phyloP scores from a whole-genome alignment of 2,113 vertebrate genomes.

The Propithecus coquereli region DNA sequence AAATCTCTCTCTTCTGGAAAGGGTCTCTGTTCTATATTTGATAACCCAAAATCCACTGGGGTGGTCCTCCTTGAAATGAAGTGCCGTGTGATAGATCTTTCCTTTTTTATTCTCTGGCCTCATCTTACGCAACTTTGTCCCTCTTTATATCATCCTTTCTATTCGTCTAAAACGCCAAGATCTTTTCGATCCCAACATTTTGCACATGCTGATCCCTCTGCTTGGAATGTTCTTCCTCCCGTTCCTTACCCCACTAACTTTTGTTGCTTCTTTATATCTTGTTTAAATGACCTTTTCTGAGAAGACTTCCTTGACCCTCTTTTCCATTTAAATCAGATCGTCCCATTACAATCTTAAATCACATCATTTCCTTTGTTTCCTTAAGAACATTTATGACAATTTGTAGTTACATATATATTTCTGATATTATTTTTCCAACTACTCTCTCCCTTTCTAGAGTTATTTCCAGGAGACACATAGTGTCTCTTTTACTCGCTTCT shows the following conservation, averaged over 20 bases:
- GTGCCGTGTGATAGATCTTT: not conserved
- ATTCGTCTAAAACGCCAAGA: not conserved
- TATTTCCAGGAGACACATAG: not conserved
- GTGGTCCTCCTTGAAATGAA: not conserved
- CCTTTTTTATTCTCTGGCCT: not conserved
- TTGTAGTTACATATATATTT: not conserved
- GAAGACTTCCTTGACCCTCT: not conserved
- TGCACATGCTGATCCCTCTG: not conserved
- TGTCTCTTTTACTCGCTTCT: not conserved
- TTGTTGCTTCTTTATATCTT: not conserved
- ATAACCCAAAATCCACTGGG: not conserved
- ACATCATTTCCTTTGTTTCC: not conserved
- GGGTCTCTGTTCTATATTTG: not conserved
- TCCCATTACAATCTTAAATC: not conserved
- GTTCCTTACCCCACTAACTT: not conserved
- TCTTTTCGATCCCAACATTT: not conserved
- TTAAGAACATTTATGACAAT: not conserved
- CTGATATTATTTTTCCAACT: not conserved
- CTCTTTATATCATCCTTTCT: not conserved
- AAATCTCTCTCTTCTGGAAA: not conserved
- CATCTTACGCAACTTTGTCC: not conserved
- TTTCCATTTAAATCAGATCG: not conserved
- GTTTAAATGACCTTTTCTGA: not conserved
- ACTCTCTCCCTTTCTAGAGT: not conserved
- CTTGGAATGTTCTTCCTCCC: not conserved